Conservation (phyloP, 2,888 invertebrate genomes). For the Suillia variegata region DNA sequence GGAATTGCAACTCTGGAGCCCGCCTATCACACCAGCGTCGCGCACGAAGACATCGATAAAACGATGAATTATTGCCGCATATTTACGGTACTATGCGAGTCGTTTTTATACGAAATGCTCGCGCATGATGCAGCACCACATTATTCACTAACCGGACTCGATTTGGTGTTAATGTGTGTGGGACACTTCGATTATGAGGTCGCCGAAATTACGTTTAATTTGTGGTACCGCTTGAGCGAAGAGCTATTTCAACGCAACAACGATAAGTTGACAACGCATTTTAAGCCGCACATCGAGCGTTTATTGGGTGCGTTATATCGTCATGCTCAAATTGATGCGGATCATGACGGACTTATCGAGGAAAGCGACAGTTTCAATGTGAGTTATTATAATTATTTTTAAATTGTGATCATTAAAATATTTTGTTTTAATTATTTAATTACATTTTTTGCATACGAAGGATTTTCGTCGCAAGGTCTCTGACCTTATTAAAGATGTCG, state of each 20-base stretch:
- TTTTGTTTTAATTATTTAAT: not conserved
- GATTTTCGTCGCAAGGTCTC: slow-evolving; percentile 85
- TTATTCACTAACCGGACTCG: slow-evolving; percentile 82
- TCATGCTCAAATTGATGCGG: slow-evolving; percentile 96
- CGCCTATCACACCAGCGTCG: slow-evolving; percentile 88
- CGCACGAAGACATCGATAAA: slow-evolving; percentile 92
- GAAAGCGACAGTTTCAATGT: slow-evolving; percentile 82
- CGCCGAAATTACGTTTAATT: slow-evolving; percentile 89
- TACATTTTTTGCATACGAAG: slow-evolving; percentile 56
- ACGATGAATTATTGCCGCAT: slow-evolving; percentile 92
- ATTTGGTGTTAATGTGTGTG: slow-evolving; percentile 87
- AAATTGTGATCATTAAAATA: not conserved
- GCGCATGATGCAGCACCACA: slow-evolving; percentile 69
- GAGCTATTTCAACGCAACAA: slow-evolving; percentile 87
- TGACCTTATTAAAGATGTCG: slow-evolving; percentile 94
- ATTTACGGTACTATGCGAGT: slow-evolving; percentile 86
- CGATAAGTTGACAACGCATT: slow-evolving; percentile 78
- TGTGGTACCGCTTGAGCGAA: slow-evolving; percentile 97
- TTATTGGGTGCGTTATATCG: slow-evolving; percentile 86
- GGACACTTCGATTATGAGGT: slow-evolving; percentile 98
- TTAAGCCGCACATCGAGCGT: slow-evolving; percentile 89
- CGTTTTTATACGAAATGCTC: slow-evolving; percentile 84
- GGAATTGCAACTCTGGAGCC: slow-evolving; percentile 81
- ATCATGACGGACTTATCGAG: slow-evolving; percentile 84
- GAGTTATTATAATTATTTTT: too few relatives aligned